These are phyloP conservation scores for Sebastiscus albofasciatus DNA, from an alignment of 2,797 vertebrate species.

Conservation along the genomic window DNA sequence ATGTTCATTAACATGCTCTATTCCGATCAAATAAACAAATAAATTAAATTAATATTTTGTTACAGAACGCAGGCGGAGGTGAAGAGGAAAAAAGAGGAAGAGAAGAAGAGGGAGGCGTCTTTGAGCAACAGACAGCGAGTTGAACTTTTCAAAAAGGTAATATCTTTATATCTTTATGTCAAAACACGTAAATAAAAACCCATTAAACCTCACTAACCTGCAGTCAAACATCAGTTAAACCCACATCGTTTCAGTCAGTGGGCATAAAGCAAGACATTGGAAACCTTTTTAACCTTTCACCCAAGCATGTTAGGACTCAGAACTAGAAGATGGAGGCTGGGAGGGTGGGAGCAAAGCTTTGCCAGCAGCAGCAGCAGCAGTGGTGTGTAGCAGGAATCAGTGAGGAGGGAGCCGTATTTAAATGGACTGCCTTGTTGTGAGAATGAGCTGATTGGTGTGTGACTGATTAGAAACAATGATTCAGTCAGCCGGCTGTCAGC, in stretches of 20 bases:
- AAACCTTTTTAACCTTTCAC: background rate
- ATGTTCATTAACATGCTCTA: no score
- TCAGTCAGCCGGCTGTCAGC: no score
- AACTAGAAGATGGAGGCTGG: background rate
- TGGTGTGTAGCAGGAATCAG: background rate
- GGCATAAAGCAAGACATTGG: background rate
- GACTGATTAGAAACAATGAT: background rate
- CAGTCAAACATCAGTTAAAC: background rate
- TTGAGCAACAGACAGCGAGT: conserved; percentile 88
- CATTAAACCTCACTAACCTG: background rate
- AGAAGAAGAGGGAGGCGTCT: conserved; percentile 82
- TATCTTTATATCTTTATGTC: background rate
- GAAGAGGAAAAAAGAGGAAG: conserved; percentile 88
- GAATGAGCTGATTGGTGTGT: background rate
- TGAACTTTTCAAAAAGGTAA: conserved; percentile 93
- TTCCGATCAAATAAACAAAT: no score
- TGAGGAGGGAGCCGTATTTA: no score
- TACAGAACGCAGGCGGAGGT: conserved; percentile 84
- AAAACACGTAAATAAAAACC: background rate
- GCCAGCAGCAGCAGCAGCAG: background rate
- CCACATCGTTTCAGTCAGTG: accelerated
- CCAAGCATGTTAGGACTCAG: background rate
- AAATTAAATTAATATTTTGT: conserved; percentile 22
- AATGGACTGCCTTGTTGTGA: no score
- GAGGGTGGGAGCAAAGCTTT: background rate